These are phyloP conservation scores for Herpailurus yagouaroundi DNA, from an alignment of 2,113 vertebrate genomes.

Conservation along the genomic window DNA sequence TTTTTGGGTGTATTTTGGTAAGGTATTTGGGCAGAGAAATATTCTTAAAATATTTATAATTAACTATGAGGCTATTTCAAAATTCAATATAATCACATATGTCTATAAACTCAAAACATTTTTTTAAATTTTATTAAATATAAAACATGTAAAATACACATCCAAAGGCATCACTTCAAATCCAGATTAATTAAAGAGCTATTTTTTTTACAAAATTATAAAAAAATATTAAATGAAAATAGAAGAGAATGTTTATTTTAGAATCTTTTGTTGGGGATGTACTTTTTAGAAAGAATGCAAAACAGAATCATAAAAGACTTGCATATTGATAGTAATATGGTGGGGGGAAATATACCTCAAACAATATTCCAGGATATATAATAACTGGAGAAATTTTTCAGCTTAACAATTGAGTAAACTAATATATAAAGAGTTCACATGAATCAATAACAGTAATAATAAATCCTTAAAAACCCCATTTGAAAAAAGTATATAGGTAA, in stretches of 20 bases:
- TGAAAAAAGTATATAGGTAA: not conserved
- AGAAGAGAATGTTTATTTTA: constrained; percentile 20
- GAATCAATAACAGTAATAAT: not conserved
- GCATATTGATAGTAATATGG: not conserved
- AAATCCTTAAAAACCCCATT: not conserved
- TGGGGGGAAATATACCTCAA: not conserved
- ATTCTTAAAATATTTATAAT: not conserved
- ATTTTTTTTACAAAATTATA: not conserved
- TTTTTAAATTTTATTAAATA: not conserved
- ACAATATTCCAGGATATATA: not conserved
- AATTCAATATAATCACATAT: not conserved
- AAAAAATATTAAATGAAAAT: not conserved
- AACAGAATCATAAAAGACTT: not conserved
- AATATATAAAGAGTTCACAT: not conserved
- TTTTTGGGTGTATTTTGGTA: not conserved
- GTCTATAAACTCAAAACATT: not conserved
- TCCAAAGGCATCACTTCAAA: not conserved
- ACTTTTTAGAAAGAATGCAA: not conserved
- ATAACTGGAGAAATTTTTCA: not conserved
- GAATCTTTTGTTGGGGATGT: not conserved
- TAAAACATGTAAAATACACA: not conserved
- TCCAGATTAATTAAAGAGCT: not conserved
- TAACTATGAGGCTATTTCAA: not conserved
- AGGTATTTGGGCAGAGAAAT: not conserved
- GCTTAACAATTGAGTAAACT: not conserved